Evolutionary conservation across 2,888 invertebrate species (phyloP).

Genomic region (Nasonia oneida): DNA sequence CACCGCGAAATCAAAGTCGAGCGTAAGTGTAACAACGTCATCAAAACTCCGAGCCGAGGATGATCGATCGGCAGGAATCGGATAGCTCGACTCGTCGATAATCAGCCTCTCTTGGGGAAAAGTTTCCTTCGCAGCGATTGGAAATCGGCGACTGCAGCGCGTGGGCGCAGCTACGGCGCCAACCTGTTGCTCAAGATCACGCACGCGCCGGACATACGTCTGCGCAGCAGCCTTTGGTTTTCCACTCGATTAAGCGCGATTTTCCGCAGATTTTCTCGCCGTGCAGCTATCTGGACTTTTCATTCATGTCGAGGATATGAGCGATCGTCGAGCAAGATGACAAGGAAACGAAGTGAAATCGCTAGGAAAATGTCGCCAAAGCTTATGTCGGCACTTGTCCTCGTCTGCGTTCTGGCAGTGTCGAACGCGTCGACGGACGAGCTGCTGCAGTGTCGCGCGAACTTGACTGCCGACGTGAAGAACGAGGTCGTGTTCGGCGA

Average conservation of each 20-base stretch:
- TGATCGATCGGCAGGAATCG: constrained; percentile 1
- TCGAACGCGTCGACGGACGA: constrained; percentile 72
- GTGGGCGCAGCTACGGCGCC: constrained; percentile 73
- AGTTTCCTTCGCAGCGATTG: constrained; percentile 9
- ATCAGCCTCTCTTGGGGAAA: neutral
- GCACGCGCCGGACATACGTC: constrained; percentile 36
- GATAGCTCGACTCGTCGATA: neutral
- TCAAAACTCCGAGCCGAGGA: neutral
- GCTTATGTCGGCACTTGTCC: constrained; percentile 30
- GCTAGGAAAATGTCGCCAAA: constrained; percentile 1
- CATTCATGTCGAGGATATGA: neutral
- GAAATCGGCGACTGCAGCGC: constrained; percentile 60
- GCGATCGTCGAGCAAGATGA: neutral
- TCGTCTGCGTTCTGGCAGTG: constrained; percentile 61
- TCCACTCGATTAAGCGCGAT: neutral
- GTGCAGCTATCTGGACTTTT: neutral
- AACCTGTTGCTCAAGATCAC: constrained; percentile 78
- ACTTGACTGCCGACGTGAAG: constrained; percentile 72
- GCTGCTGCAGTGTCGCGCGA: constrained; percentile 74
- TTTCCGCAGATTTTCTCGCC: neutral
- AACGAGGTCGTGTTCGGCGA: constrained; percentile 73
- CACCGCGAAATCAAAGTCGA: neutral
- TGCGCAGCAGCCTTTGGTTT: neutral
- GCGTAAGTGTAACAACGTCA: neutral
- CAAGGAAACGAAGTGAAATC: neutral